phyloP scores from a whole-genome alignment of 35 echinoderm and acorn worm species.

The Chiridota heheva region DNA sequence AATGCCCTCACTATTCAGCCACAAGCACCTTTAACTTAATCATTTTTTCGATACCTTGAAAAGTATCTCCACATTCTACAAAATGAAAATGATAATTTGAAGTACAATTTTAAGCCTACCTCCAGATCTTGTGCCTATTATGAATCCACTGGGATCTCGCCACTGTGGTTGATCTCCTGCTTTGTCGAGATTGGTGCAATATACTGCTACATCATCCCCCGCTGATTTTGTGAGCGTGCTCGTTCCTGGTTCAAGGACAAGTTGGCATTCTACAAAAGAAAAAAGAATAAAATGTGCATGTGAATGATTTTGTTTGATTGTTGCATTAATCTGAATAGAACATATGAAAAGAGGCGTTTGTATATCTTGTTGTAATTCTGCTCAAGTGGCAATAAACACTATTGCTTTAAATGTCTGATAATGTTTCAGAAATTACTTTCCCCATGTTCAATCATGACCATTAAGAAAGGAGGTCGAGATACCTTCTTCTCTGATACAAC shows the following conservation, averaged over 20 bases:
- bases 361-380: too few relatives aligned
- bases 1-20: background rate
- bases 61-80: background rate
- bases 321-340: too few relatives aligned
- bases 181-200: constrained; percentile 5
- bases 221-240: constrained; percentile 1
- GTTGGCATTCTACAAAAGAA: constrained; percentile 18
- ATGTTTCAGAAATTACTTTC: too few relatives aligned
- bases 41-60: background rate
- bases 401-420: too few relatives aligned
- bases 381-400: too few relatives aligned
- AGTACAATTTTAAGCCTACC: background rate
- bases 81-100: background rate
- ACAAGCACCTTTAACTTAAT: background rate
- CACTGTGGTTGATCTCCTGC: background rate
- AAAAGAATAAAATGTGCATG: too few relatives aligned
- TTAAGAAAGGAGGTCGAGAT: too few relatives aligned
- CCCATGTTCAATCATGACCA: too few relatives aligned
- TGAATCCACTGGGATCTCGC: background rate
- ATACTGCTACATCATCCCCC: constrained; percentile 29
- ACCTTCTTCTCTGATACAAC: too few relatives aligned
- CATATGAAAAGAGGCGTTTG: too few relatives aligned
- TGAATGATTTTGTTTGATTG: too few relatives aligned
- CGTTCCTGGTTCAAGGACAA: background rate
- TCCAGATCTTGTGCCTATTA: constrained; percentile 13